Percentiles rank a stretch among this genome's conserved stretches.
Evolutionary conservation across 2,113 vertebrate genomes (phyloP).

Genomic region (Barbus barbus): DNA sequence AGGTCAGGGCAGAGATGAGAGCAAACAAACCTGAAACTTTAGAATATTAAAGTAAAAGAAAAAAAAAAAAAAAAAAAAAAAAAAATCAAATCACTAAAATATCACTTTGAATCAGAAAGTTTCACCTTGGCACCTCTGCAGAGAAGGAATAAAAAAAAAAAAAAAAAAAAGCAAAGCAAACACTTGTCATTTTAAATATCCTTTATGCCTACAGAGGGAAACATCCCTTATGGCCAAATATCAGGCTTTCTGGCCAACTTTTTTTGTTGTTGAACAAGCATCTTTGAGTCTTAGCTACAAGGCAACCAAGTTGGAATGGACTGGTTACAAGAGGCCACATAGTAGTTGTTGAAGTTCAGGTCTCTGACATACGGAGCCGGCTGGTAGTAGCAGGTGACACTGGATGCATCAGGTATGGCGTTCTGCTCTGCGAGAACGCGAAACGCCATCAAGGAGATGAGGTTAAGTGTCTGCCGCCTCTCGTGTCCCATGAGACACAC

Average conservation of each 20-base stretch:
- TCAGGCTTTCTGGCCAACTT: constrained; percentile 56
- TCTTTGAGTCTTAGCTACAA: constrained; percentile 82
- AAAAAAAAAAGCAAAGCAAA: constrained; percentile 56
- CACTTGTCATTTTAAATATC: constrained; percentile 63
- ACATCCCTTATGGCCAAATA: constrained; percentile 45
- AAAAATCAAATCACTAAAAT: constrained; percentile 67
- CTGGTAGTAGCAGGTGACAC: constrained; percentile 97
- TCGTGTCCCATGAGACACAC: constrained; percentile 99
- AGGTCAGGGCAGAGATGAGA: constrained; percentile 48
- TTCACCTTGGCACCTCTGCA: constrained; percentile 60
- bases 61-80: background rate
- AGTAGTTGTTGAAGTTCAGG: constrained; percentile 98
- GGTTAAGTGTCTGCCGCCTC: constrained; percentile 91
- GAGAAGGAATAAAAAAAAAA: constrained; percentile 52
- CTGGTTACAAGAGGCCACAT: constrained; percentile 86
- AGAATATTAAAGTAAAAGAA: constrained; percentile 21
- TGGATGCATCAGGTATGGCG: constrained; percentile 89
- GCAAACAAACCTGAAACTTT: constrained; percentile 42
- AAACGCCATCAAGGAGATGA: constrained; percentile 92
- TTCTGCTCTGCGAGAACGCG: constrained; percentile 92
- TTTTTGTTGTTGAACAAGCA: constrained; percentile 48
- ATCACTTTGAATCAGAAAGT: constrained; percentile 65
- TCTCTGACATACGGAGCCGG: constrained; percentile 94
- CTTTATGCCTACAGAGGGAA: constrained; percentile 65
- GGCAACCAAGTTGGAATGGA: constrained; percentile 96